A percentile compares a stretch with the other conserved stretches of the same genome.
These are phyloP conservation scores for Calypte anna DNA, from an alignment of 2,113 vertebrate genomes.

Conservation along the genomic window DNA sequence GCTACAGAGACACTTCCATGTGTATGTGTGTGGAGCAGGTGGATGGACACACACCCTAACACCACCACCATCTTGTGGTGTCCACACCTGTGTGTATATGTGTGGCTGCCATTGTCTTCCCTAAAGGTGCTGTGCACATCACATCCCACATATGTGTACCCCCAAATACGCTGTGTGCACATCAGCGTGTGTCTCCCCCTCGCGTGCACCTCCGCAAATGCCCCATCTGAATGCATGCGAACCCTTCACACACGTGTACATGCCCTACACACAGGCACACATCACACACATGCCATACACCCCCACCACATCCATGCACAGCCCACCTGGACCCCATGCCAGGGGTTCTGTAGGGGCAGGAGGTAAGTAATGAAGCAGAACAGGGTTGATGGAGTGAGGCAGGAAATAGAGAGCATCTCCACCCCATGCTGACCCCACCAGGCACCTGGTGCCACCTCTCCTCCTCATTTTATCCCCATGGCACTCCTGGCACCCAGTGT, in stretches of 20 bases:
- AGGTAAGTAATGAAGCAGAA: background rate
- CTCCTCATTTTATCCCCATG: background rate
- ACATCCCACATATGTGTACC: rapidly evolving
- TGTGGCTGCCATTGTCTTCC: rapidly evolving
- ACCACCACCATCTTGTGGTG: rapidly evolving
- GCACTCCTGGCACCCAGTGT: background rate
- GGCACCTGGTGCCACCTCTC: background rate
- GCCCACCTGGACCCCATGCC: background rate
- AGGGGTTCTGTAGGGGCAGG: rapidly evolving
- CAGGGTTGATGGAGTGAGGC: rapidly evolving
- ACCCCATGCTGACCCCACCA: background rate
- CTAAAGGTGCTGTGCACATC: no score
- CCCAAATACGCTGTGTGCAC: rapidly evolving
- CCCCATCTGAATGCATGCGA: background rate
- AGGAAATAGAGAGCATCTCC: background rate
- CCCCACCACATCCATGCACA: rapidly evolving
- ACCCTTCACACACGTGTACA: rapidly evolving
- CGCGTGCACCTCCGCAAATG: background rate
- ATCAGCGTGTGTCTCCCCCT: background rate
- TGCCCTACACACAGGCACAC: background rate
- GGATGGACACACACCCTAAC: background rate
- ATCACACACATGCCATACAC: background rate
- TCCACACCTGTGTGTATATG: rapidly evolving
- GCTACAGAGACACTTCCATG: rapidly evolving
- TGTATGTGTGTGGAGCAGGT: rapidly evolving